These are phyloP conservation scores for Psophia crepitans DNA, from an alignment of 2,113 vertebrate genomes.

Conservation along the genomic window DNA sequence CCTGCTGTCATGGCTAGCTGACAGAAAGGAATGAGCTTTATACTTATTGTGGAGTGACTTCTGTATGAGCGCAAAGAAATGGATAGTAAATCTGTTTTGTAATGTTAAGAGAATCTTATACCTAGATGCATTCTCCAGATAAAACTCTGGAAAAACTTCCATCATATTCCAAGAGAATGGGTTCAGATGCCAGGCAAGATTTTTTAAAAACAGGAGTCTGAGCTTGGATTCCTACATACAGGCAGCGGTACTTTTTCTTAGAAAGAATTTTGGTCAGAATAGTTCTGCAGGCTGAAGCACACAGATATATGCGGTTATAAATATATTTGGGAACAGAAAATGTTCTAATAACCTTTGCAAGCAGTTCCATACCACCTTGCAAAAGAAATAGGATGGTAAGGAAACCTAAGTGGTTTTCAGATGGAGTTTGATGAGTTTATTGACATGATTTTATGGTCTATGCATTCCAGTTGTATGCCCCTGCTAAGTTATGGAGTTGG, in stretches of 20 bases:
- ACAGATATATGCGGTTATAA: not conserved
- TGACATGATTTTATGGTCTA: not conserved
- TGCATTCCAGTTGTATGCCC: not conserved
- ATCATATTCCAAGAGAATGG: not conserved
- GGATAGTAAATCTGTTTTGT: not conserved
- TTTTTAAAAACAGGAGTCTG: not conserved
- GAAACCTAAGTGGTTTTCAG: not conserved
- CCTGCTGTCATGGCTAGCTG: not conserved
- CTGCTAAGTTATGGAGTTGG: not conserved
- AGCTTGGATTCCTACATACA: not conserved
- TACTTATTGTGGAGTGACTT: not conserved
- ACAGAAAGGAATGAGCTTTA: not conserved
- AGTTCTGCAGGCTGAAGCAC: not conserved
- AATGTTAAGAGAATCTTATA: not conserved
- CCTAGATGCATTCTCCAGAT: not conserved
- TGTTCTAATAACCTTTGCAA: not conserved
- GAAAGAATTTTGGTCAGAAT: not conserved
- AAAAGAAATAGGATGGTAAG: not conserved
- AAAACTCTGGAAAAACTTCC: not conserved
- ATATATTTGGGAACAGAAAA: not conserved
- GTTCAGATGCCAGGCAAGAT: not conserved
- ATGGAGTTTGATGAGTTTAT: not conserved
- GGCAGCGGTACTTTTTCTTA: not conserved
- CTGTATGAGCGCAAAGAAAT: not conserved
- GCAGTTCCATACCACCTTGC: not conserved